Conservation (phyloP, 2,113 vertebrate genomes). For the Macaca fascicularis region DNA sequence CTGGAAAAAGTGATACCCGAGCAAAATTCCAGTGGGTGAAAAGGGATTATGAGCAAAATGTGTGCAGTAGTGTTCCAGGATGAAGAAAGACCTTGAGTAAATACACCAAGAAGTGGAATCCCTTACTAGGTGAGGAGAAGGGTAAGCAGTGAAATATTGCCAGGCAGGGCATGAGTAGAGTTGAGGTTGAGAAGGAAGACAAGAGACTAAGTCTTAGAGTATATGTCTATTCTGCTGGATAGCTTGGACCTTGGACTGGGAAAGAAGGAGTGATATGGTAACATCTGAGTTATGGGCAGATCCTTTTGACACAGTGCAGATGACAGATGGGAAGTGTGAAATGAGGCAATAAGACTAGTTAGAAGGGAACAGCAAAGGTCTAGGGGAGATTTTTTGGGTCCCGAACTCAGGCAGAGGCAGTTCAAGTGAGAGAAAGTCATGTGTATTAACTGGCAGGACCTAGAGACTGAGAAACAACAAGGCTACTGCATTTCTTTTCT, state of each 20-base stretch:
- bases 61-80: not conserved
- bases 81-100: not conserved
- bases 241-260: not conserved
- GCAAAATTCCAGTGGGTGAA: not conserved
- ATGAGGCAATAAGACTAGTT: not conserved
- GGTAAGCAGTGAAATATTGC: not conserved
- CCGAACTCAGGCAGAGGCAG: not conserved
- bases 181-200: not conserved
- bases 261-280: not conserved
- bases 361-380: not conserved
- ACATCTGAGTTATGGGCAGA: not conserved
- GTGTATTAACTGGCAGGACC: not conserved
- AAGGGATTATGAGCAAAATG: not conserved
- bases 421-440: not conserved
- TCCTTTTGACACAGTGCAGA: not conserved
- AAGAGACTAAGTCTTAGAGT: not conserved
- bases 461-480: not conserved
- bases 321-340: not conserved
- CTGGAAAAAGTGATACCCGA: not conserved
- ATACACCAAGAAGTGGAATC: not conserved
- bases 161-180: not conserved
- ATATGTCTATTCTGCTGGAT: not conserved
- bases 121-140: fast-evolving
- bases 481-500: not conserved
- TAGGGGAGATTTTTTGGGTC: not conserved